These are phyloP conservation scores for Araneus ventricosus DNA, from an alignment of 1,140 invertebrate genomes.

Conservation along the genomic window DNA sequence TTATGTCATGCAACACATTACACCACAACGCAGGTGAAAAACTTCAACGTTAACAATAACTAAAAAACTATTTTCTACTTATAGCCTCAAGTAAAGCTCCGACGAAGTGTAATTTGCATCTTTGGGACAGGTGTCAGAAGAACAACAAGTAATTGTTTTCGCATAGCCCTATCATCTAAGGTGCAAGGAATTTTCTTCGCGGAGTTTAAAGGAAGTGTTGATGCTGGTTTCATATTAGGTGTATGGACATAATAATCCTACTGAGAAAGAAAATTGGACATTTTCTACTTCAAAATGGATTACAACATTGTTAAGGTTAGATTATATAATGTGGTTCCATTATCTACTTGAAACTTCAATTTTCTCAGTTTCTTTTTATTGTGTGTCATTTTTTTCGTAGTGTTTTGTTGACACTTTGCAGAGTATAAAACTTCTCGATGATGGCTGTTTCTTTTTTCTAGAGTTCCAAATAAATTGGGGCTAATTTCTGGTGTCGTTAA, in stretches of 20 bases:
- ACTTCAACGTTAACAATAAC: neutral
- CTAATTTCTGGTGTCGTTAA: neutral
- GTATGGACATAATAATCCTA: neutral
- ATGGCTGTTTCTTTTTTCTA: too few relatives aligned
- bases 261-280: neutral
- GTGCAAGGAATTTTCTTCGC: neutral
- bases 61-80: neutral
- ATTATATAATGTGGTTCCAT: neutral
- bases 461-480: neutral
- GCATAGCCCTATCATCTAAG: neutral
- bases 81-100: neutral
- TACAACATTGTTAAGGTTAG: neutral
- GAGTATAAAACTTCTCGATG: neutral
- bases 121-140: neutral
- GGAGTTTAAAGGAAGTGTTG: neutral
- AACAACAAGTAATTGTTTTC: conserved; percentile 27
- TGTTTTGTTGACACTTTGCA: neutral
- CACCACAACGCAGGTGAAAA: neutral
- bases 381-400: neutral
- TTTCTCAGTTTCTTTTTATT: neutral
- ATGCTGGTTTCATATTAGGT: neutral
- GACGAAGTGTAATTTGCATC: neutral
- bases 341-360: conserved; percentile 10
- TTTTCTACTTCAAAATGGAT: neutral
- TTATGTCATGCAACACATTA: neutral